phyloP scores from a whole-genome alignment of 2,113 vertebrate species.

The Cepphus grylle region DNA sequence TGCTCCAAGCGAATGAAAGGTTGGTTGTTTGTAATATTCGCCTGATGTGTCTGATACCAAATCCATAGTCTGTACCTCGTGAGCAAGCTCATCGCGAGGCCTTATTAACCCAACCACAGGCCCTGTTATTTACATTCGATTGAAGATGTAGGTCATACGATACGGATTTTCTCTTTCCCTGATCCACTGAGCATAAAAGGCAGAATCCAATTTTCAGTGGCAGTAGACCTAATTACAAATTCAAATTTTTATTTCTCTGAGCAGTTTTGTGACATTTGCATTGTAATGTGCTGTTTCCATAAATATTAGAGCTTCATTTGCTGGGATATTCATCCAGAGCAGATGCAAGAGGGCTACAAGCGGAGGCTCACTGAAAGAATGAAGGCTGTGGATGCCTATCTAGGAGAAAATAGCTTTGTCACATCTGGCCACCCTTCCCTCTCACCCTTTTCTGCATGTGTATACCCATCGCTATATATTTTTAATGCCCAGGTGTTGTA shows the following conservation, averaged over 20 bases:
- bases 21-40: accelerated
- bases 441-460: not conserved
- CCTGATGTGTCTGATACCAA: not conserved
- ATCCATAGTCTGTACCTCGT: not conserved
- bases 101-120: not conserved
- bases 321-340: not conserved
- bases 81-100: not conserved
- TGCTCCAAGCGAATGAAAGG: not conserved
- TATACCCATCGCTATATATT: not conserved
- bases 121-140: slow-evolving; percentile 45
- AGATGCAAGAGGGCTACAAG: not conserved
- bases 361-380: not conserved
- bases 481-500: not conserved
- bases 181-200: not conserved
- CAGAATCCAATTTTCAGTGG: slow-evolving; percentile 35
- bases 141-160: slow-evolving; percentile 43
- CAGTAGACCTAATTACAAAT: slow-evolving; percentile 24
- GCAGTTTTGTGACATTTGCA: not conserved
- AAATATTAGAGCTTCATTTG: not conserved
- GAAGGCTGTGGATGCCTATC: not conserved
- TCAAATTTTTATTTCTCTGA: slow-evolving; percentile 14
- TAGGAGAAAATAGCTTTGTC: not conserved
- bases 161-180: not conserved
- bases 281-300: not conserved
- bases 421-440: not conserved